phyloP scores from a whole-genome alignment of 2,888 invertebrate genomes.

The Drosophila mimica region DNA sequence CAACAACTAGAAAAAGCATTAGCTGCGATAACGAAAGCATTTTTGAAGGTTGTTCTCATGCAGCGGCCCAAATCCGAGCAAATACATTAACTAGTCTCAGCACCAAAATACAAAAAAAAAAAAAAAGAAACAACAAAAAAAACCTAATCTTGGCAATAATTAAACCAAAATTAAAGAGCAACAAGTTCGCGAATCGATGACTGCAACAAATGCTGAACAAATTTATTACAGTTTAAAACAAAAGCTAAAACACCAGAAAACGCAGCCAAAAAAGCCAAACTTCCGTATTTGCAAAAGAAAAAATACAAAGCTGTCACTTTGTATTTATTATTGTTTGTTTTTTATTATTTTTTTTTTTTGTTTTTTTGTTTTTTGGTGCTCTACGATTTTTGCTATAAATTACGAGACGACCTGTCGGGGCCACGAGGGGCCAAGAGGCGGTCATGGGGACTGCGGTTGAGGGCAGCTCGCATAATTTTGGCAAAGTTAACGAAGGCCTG shows the following conservation, averaged over 20 bases:
- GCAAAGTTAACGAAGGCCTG: conserved; percentile 81
- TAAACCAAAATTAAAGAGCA: conserved; percentile 52
- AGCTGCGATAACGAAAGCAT: conserved; percentile 52
- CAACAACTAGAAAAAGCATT: conserved; percentile 20
- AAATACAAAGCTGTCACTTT: conserved; percentile 28
- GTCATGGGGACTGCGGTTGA: conserved; percentile 31
- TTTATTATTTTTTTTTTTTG: conserved; percentile 6
- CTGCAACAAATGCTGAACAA: conserved; percentile 52
- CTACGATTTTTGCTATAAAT: conserved; percentile 62
- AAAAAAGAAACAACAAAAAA: background rate
- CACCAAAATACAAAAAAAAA: conserved; percentile 9
- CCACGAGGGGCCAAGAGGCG: conserved; percentile 25
- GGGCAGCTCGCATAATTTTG: conserved; percentile 82
- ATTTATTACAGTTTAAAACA: conserved; percentile 47
- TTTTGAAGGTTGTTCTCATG: conserved; percentile 77
- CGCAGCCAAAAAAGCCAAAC: conserved; percentile 60
- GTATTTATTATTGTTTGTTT: conserved; percentile 20
- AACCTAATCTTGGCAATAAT: conserved; percentile 64
- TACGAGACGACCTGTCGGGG: conserved; percentile 70
- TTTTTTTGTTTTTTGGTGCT: conserved; percentile 8
- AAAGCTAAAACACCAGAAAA: conserved; percentile 41
- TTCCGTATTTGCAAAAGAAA: conserved; percentile 73
- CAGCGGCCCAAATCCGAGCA: conserved; percentile 64
- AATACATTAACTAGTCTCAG: conserved; percentile 54
- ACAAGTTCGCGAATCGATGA: conserved; percentile 60